phyloP scores from a whole-genome alignment of 2,888 invertebrate species.

The Netelia melanura region DNA sequence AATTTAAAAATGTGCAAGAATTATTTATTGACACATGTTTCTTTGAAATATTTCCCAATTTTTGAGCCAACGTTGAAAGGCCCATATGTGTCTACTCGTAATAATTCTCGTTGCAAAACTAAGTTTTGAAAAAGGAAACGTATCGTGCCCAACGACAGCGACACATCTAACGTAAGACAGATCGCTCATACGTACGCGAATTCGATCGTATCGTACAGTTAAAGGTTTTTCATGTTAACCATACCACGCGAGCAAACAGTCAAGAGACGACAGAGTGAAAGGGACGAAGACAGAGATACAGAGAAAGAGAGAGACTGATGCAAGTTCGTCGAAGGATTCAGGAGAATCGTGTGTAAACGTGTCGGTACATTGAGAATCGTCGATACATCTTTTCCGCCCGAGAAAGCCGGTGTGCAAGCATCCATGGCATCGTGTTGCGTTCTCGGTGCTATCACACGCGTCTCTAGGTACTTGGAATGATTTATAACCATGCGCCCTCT shows the following conservation, averaged over 20 bases:
- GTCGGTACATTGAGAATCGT: conserved; percentile 47
- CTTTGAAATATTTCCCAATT: not conserved
- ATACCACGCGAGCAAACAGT: not conserved
- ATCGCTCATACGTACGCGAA: conserved; percentile 24
- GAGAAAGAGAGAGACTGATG: conserved; percentile 26
- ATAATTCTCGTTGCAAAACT: conserved; percentile 28
- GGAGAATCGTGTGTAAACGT: conserved; percentile 14
- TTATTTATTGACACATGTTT: too few species aligned
- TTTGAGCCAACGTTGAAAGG: not conserved
- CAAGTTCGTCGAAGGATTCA: conserved; percentile 43
- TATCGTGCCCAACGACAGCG: conserved; percentile 31
- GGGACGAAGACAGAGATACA: not conserved
- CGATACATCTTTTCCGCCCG: conserved; percentile 55
- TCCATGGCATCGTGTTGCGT: conserved; percentile 28
- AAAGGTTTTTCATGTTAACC: not conserved
- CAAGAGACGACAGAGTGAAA: too few species aligned
- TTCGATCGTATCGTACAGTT: not conserved
- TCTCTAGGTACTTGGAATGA: conserved; percentile 74
- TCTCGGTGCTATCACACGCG: conserved; percentile 59
- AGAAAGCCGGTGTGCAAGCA: conserved; percentile 35
- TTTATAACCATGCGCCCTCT: conserved; percentile 68
- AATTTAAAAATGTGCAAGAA: too few species aligned
- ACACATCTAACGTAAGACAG: conserved; percentile 25
- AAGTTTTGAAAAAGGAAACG: conserved; percentile 2
- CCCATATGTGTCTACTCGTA: not conserved